Conservation (phyloP, 2,888 invertebrate genomes). For the Epinotia ramella region DNA sequence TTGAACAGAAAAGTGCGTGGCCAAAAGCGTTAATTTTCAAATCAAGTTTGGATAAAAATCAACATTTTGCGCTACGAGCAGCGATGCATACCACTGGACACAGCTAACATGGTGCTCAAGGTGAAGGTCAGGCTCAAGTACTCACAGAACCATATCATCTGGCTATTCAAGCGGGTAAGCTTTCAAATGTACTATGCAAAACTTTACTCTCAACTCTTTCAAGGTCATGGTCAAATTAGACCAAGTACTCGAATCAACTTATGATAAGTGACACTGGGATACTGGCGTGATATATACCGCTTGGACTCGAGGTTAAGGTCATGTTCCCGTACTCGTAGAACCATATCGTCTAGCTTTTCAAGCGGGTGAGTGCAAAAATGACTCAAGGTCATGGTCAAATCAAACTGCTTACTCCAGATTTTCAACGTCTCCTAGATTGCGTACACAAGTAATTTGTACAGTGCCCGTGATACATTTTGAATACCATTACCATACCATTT, state of each 20-base stretch:
- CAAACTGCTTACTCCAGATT: background rate
- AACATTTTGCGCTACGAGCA: slow-evolving; percentile 72
- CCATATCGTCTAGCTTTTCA: slow-evolving; percentile 85
- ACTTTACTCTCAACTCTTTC: background rate
- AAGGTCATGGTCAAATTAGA: background rate
- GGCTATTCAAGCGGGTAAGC: slow-evolving; percentile 86
- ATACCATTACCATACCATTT: too few relatives aligned
- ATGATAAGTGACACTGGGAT: too few relatives aligned
- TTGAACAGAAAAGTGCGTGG: slow-evolving; percentile 4
- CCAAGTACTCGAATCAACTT: too few relatives aligned
- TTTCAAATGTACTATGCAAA: background rate
- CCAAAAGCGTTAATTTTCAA: background rate
- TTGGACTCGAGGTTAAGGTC: slow-evolving; percentile 83
- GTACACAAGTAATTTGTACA: too few relatives aligned
- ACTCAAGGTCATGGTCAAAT: background rate
- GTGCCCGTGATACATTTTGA: too few relatives aligned
- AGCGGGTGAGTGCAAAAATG: slow-evolving; percentile 75
- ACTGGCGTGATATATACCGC: slow-evolving; percentile 53
- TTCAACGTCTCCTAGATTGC: too few relatives aligned
- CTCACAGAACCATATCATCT: slow-evolving; percentile 84
- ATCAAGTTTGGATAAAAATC: slow-evolving; percentile 39
- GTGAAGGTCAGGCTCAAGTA: slow-evolving; percentile 86
- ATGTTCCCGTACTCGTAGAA: slow-evolving; percentile 81
- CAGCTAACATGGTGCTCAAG: slow-evolving; percentile 84
- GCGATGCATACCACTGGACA: slow-evolving; percentile 74